Conservation (phyloP, 2,113 vertebrate genomes). For the Bolborhynchus lineola region DNA sequence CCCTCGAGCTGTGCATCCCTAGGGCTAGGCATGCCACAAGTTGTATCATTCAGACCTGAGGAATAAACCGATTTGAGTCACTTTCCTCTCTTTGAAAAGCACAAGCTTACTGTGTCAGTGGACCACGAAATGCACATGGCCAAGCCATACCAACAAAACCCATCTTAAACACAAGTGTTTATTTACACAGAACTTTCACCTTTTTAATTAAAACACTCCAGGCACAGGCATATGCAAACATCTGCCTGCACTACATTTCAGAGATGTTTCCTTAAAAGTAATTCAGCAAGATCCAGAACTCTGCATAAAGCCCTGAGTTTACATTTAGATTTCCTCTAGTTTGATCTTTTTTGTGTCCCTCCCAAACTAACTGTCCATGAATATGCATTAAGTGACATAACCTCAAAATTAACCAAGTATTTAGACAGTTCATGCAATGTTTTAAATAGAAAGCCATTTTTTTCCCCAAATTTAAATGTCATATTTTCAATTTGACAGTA, state of each 20-base stretch:
- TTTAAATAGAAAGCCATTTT: not conserved
- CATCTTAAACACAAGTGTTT: not conserved
- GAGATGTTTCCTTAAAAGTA: not conserved
- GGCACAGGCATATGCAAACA: not conserved
- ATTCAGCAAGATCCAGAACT: not conserved
- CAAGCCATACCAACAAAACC: not conserved
- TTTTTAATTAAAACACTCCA: slow-evolving; percentile 1
- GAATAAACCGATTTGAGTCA: not conserved
- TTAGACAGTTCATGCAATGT: not conserved
- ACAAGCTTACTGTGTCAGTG: not conserved
- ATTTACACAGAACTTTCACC: slow-evolving; percentile 7
- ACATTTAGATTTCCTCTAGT: not conserved
- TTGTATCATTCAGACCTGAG: not conserved
- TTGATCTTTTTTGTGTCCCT: not conserved
- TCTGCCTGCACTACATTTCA: not conserved
- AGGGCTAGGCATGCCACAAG: fast-evolving
- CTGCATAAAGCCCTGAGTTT: not conserved
- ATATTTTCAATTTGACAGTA: not conserved
- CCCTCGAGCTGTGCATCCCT: not conserved
- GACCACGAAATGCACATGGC: not conserved
- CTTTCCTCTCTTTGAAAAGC: not conserved
- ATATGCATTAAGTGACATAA: not conserved
- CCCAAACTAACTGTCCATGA: not conserved
- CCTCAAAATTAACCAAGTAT: slow-evolving; percentile 7
- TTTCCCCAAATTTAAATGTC: not conserved